A percentile compares a stretch with the other conserved stretches of the same genome.
phyloP scores from a whole-genome alignment of 2,797 vertebrate genomes.

The Tragelaphus oryx region DNA sequence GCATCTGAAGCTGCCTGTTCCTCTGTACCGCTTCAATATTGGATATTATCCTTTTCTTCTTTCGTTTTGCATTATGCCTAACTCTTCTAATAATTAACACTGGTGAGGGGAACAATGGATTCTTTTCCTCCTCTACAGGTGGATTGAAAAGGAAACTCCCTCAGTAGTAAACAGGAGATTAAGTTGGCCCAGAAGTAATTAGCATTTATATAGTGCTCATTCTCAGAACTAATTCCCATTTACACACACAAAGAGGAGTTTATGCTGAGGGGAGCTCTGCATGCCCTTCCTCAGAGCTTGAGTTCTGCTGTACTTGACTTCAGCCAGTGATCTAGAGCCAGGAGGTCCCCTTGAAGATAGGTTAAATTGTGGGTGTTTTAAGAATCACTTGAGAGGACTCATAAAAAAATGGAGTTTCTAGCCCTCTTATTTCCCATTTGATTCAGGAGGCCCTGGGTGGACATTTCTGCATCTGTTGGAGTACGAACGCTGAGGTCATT shows the following conservation, averaged over 20 bases:
- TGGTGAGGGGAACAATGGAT: conserved; percentile 46
- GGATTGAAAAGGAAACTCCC: conserved; percentile 63
- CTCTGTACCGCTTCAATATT: background rate
- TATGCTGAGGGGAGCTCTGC: background rate
- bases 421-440: background rate
- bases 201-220: conserved; percentile 60
- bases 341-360: background rate
- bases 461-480: background rate
- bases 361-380: background rate
- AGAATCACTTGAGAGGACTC: background rate
- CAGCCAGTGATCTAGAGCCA: background rate
- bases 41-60: background rate
- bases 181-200: conserved; percentile 62
- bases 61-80: background rate
- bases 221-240: conserved; percentile 41
- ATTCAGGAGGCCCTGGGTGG: background rate
- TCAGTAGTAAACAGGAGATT: conserved; percentile 60
- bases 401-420: background rate
- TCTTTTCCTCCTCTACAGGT: conserved; percentile 40
- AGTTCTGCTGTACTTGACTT: background rate
- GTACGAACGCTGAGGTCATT: background rate
- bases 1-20: background rate
- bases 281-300: background rate
- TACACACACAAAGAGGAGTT: conserved; percentile 10
- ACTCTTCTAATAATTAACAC: conserved; percentile 54